These are phyloP conservation scores for Caenorhabditis inopinata DNA, from an alignment of 1,140 invertebrate species.

Conservation along the genomic window DNA sequence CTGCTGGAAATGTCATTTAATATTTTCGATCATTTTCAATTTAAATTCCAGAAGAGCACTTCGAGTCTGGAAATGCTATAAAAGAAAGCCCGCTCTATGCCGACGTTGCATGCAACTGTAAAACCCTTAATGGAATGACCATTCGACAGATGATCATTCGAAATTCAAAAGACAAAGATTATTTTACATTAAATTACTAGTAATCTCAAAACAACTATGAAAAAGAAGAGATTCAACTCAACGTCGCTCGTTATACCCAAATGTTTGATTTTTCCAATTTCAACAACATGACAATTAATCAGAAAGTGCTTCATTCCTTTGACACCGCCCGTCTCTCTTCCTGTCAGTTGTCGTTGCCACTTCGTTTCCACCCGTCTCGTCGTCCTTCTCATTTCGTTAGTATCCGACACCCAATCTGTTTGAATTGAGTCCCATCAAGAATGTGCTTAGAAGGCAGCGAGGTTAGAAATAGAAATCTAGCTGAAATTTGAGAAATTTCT, in stretches of 20 bases:
- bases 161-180: too few relatives aligned
- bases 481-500: slow-evolving; percentile 33
- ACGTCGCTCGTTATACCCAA: not conserved
- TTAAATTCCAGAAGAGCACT: too few relatives aligned
- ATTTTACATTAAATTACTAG: too few relatives aligned
- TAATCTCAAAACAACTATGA: too few relatives aligned
- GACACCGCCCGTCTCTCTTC: slow-evolving; percentile 3
- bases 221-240: too few relatives aligned
- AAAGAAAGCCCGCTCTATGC: too few relatives aligned
- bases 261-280: not conserved
- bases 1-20: too few relatives aligned
- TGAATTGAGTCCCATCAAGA: not conserved
- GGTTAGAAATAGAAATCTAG: slow-evolving; percentile 31
- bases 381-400: not conserved
- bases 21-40: too few relatives aligned
- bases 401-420: slow-evolving; percentile 28
- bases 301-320: not conserved
- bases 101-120: too few relatives aligned
- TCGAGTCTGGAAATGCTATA: too few relatives aligned
- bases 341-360: not conserved
- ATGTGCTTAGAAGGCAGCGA: not conserved
- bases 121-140: too few relatives aligned
- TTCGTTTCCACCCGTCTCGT: not conserved
- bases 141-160: too few relatives aligned
- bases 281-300: slow-evolving; percentile 19